phyloP scores from a whole-genome alignment of 2,888 invertebrate species.

The Tachina grossa region DNA sequence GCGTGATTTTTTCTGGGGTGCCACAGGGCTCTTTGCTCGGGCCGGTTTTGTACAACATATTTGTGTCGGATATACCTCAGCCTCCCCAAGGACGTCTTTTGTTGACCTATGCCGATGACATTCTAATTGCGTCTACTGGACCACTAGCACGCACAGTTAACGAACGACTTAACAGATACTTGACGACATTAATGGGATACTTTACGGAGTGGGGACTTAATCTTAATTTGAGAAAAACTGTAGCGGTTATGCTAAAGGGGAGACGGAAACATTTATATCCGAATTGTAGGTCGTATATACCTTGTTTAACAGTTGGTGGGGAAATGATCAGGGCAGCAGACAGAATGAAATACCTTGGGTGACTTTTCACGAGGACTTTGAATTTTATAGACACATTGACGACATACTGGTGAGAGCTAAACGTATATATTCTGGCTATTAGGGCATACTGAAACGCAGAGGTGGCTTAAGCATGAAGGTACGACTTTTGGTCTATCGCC shows the following conservation, averaged over 20 bases:
- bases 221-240: not conserved
- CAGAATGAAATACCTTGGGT: no score
- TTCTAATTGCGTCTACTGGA: not conserved
- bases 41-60: not conserved
- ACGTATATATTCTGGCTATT: no score
- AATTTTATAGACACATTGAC: no score
- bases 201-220: not conserved
- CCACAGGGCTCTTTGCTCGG: no score
- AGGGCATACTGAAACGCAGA: no score
- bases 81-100: not conserved
- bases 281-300: not conserved
- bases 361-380: not conserved
- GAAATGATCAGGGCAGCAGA: no score
- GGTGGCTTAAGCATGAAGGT: no score
- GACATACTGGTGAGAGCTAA: no score
- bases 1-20: no score
- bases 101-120: not conserved
- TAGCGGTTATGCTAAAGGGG: not conserved
- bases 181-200: no score
- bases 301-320: not conserved
- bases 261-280: not conserved
- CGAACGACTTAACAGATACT: not conserved
- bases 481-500: no score
- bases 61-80: not conserved
- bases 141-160: not conserved